Evolutionary conservation across 2,888 invertebrate species (phyloP).

Genomic region (Acrocyrtus sp.): DNA sequence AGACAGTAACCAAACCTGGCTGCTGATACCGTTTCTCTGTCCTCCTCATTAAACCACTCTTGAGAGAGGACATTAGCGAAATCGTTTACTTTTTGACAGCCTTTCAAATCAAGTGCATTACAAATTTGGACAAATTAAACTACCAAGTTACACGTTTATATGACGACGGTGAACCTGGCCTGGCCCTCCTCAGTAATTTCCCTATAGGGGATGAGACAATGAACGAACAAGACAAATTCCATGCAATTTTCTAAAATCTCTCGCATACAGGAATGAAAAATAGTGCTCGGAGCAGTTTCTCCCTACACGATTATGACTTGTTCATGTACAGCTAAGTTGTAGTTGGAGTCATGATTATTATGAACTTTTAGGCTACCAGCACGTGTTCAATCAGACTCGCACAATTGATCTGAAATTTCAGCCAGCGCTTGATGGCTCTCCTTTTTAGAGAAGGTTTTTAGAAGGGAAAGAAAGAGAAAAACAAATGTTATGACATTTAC

Average conservation of each 20-base stretch:
- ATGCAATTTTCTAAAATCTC: not conserved
- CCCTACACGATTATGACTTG: not conserved
- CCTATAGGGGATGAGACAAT: too few species aligned
- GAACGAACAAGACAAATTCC: not conserved
- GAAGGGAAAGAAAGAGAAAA: not conserved
- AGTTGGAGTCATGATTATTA: not conserved
- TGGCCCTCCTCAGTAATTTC: too few species aligned
- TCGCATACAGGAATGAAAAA: not conserved
- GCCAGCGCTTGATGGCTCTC: too few species aligned
- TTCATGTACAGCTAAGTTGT: not conserved
- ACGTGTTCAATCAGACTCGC: slow-evolving; percentile 43
- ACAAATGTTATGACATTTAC: not conserved
- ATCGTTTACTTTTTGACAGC: slow-evolving; percentile 23
- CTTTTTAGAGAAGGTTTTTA: not conserved
- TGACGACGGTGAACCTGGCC: too few species aligned
- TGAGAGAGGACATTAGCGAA: not conserved
- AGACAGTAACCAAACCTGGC: not conserved
- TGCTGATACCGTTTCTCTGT: not conserved
- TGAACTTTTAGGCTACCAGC: slow-evolving; percentile 1
- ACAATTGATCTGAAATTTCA: slow-evolving; percentile 22
- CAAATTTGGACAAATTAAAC: slow-evolving; percentile 15
- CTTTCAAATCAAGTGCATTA: slow-evolving; percentile 2
- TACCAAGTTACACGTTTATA: slow-evolving; percentile 28
- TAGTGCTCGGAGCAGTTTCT: not conserved
- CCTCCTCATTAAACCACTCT: not conserved